A percentile compares a stretch with the other conserved stretches of the same genome.
phyloP scores from a whole-genome alignment of 2,797 vertebrate genomes.

The Peromyscus eremicus region DNA sequence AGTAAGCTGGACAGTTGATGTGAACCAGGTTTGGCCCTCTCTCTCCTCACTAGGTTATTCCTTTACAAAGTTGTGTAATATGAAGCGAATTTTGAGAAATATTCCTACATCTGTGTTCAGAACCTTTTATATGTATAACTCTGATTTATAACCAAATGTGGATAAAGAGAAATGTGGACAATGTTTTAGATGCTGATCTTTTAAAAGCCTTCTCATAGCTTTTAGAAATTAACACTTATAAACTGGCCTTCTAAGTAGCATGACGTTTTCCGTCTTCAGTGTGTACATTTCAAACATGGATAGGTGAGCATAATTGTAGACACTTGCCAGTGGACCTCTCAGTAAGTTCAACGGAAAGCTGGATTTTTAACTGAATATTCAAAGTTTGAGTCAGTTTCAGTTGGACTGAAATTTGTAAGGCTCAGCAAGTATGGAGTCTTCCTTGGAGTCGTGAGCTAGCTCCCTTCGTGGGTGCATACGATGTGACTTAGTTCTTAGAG shows the following conservation, averaged over 20 bases:
- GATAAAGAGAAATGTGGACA: background rate
- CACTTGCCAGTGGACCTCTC: background rate
- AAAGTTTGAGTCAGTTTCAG: background rate
- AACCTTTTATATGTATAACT: slow-evolving; percentile 33
- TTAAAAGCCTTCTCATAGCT: slow-evolving; percentile 48
- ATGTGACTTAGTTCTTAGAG: slow-evolving; percentile 37
- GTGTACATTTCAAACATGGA: background rate
- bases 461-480: slow-evolving; percentile 40
- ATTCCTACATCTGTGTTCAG: slow-evolving; percentile 40
- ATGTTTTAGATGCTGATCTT: slow-evolving; percentile 44
- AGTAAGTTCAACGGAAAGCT: background rate
- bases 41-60: background rate
- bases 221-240: slow-evolving; percentile 46
- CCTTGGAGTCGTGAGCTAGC: slow-evolving; percentile 8
- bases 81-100: slow-evolving; percentile 65
- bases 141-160: slow-evolving; percentile 32
- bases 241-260: background rate
- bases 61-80: slow-evolving; percentile 7
- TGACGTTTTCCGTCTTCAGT: background rate
- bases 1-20: background rate
- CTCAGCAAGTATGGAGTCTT: slow-evolving; percentile 42
- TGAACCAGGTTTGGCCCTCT: background rate
- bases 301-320: background rate
- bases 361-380: background rate
- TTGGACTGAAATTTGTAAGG: slow-evolving; percentile 40